phyloP scores from a whole-genome alignment of 1,140 invertebrate genomes.

The Pachypeltis micranthus region DNA sequence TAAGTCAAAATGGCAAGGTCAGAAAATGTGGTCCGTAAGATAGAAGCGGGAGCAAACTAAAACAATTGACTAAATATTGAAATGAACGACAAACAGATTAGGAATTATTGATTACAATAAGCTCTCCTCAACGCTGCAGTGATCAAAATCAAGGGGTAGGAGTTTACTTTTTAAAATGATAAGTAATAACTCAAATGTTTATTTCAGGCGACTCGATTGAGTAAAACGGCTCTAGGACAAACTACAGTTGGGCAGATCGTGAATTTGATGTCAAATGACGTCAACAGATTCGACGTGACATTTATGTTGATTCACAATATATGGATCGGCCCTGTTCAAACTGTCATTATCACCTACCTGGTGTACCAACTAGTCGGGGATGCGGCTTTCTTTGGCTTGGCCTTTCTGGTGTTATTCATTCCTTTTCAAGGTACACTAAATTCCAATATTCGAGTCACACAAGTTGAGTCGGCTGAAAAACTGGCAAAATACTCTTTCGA shows the following conservation, averaged over 20 bases:
- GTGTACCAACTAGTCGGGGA: constrained; percentile 60
- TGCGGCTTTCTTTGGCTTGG: constrained; percentile 61
- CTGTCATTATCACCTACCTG: constrained; percentile 56
- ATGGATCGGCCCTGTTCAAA: constrained; percentile 57
- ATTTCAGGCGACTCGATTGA: constrained; percentile 29
- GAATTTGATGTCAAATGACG: constrained; percentile 54
- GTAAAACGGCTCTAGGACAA: constrained; percentile 38
- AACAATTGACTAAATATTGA: not conserved
- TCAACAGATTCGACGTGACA: constrained; percentile 35
- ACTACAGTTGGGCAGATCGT: constrained; percentile 48
- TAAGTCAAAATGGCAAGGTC: not conserved
- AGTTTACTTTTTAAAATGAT: not conserved
- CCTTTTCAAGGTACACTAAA: constrained; percentile 73
- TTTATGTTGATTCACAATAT: constrained; percentile 35
- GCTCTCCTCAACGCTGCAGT: not conserved
- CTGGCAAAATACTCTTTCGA: too few species aligned
- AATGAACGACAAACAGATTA: too few species aligned
- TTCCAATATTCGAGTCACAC: too few species aligned
- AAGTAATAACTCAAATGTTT: not conserved
- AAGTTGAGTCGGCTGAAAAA: too few species aligned
- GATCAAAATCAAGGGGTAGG: not conserved
- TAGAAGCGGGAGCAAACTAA: not conserved
- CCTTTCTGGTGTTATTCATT: constrained; percentile 61
- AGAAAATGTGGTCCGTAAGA: not conserved
- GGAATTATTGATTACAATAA: too few species aligned